These are phyloP conservation scores for Smithornis capensis DNA, from an alignment of 2,113 vertebrate genomes.

Conservation along the genomic window DNA sequence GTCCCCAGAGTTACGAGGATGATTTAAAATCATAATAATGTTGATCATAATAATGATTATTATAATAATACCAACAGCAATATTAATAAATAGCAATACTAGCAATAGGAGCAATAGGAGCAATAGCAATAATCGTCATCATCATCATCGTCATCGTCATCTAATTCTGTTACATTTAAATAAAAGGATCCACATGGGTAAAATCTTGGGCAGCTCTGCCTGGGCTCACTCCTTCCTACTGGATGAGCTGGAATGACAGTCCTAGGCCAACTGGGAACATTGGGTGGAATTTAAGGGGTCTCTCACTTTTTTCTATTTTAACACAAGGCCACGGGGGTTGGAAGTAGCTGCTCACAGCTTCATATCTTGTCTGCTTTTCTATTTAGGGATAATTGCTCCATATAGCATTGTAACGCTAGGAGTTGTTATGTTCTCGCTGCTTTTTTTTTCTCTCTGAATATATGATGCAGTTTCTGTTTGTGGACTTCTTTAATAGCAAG, in stretches of 20 bases:
- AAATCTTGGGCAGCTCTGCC: not conserved
- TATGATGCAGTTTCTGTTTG: not conserved
- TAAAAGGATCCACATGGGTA: accelerated
- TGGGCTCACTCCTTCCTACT: not conserved
- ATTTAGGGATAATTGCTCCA: not conserved
- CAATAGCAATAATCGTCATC: not conserved
- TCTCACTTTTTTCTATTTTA: not conserved
- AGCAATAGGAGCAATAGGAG: no score
- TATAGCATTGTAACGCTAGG: accelerated
- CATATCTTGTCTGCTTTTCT: accelerated
- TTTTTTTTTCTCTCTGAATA: not conserved
- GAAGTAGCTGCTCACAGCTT: not conserved
- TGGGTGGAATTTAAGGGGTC: not conserved
- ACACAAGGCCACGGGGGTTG: not conserved
- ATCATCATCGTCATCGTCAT: no score
- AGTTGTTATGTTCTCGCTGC: not conserved
- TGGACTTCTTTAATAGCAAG: not conserved
- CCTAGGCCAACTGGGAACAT: not conserved
- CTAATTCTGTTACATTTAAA: not conserved
- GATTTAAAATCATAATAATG: not conserved
- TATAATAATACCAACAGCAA: not conserved
- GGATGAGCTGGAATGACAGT: accelerated
- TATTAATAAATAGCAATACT: not conserved
- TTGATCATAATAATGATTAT: not conserved
- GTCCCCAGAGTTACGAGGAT: not conserved